Conservation (phyloP, 37 sponge, comb jelly and placozoan genomes). For the Bolinopsis microptera region DNA sequence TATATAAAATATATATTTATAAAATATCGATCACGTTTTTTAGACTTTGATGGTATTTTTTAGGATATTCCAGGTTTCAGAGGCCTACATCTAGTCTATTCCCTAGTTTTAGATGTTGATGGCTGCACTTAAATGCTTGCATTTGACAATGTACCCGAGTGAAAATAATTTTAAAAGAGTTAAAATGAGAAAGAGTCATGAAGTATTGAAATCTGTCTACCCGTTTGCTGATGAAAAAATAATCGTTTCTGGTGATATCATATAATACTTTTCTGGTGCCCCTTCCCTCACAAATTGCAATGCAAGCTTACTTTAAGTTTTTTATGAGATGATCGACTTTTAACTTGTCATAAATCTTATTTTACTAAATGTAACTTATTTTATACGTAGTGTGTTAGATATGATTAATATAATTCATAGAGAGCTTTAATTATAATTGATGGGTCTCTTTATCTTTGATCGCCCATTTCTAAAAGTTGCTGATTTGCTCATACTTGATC, state of each 20-base stretch:
- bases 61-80: too few relatives aligned
- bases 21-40: too few relatives aligned
- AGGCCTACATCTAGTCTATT: too few relatives aligned
- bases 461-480: background rate
- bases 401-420: too few relatives aligned
- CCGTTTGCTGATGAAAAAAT: background rate
- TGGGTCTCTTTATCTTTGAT: background rate
- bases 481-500: background rate
- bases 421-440: background rate
- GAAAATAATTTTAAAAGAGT: too few relatives aligned
- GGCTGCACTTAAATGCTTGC: too few relatives aligned
- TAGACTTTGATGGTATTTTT: too few relatives aligned
- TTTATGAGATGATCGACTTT: background rate
- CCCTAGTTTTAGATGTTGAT: background rate
- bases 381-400: background rate
- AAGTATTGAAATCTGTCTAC: too few relatives aligned
- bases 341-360: background rate
- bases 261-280: too few relatives aligned
- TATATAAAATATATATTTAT: background rate
- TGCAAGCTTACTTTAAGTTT: background rate
- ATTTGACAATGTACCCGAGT: too few relatives aligned
- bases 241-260: background rate
- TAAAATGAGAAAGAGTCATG: too few relatives aligned
- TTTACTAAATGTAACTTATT: background rate
- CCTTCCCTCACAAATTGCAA: too few relatives aligned